phyloP scores from a whole-genome alignment of 1,140 invertebrate genomes.

The Pteromalus puparum region DNA sequence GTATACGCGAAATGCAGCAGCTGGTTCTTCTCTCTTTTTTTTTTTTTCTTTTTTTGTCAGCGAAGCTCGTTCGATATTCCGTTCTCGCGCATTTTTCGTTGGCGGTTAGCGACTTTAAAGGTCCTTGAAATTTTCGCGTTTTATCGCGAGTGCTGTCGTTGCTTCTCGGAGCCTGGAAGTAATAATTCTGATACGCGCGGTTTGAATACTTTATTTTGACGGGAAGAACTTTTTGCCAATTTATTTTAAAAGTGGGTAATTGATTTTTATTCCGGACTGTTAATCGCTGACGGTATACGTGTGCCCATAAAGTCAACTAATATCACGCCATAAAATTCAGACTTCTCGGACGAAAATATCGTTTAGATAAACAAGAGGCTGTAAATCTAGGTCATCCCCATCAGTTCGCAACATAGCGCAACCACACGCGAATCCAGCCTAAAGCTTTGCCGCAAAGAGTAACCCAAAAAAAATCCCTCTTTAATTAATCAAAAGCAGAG shows the following conservation, averaged over 20 bases:
- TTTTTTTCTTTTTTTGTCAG: neutral
- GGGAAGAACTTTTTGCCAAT: neutral
- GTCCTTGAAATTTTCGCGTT: slow-evolving; percentile 21
- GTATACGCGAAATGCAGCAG: slow-evolving; percentile 2
- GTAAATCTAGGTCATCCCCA: no score
- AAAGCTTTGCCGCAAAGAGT: neutral
- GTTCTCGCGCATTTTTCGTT: slow-evolving; percentile 21
- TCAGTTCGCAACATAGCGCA: no score
- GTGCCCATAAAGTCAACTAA: no score
- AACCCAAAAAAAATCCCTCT: neutral
- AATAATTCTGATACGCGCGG: neutral
- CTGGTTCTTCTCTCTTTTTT: neutral
- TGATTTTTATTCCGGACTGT: no score
- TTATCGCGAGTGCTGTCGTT: slow-evolving; percentile 1
- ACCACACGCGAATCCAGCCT: no score
- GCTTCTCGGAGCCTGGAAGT: neutral
- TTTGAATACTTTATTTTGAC: neutral
- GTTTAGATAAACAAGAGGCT: no score
- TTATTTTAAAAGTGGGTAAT: neutral
- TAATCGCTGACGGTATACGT: no score
- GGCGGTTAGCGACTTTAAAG: slow-evolving; percentile 27
- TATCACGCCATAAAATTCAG: no score
- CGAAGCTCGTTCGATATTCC: slow-evolving; percentile 14
- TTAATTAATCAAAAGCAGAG: neutral
- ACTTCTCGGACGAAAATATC: no score